These are phyloP conservation scores for Phocoena phocoena DNA, from an alignment of 2,113 vertebrate genomes.

Conservation along the genomic window DNA sequence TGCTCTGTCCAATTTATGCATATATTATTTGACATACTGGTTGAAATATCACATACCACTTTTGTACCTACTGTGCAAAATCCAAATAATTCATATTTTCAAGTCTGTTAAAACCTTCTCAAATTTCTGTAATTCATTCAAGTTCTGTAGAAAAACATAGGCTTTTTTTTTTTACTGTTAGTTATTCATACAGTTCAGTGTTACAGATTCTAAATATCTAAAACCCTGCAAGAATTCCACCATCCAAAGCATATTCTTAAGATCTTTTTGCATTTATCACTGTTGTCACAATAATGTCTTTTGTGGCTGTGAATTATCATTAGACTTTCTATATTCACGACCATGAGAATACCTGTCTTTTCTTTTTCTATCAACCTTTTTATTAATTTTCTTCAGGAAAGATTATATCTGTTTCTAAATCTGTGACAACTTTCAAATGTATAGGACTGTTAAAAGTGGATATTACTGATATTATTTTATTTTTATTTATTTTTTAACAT, in stretches of 20 bases:
- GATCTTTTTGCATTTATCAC: background rate
- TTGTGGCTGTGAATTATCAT: background rate
- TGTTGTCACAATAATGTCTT: background rate
- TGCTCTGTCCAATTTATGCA: slow-evolving; percentile 55
- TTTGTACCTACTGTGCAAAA: slow-evolving; percentile 58
- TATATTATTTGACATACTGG: slow-evolving; percentile 61
- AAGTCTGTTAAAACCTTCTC: slow-evolving; percentile 66
- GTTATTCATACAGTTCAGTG: slow-evolving; percentile 66
- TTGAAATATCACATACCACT: slow-evolving; percentile 34
- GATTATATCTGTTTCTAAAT: background rate
- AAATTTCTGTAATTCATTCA: slow-evolving; percentile 68
- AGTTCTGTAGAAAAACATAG: slow-evolving; percentile 68
- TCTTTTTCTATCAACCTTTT: background rate
- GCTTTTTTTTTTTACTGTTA: slow-evolving; percentile 63
- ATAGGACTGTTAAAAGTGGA: background rate
- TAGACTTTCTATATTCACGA: background rate
- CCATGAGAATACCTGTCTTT: background rate
- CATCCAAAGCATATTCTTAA: slow-evolving; percentile 16
- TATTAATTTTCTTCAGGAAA: slow-evolving; percentile 6
- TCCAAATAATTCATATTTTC: slow-evolving; percentile 65
- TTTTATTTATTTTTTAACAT: too few species aligned
- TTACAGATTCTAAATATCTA: slow-evolving; percentile 53
- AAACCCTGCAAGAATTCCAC: background rate
- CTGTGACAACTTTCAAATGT: background rate
- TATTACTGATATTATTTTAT: background rate